A percentile compares a stretch with the other conserved stretches of the same genome.
These are phyloP conservation scores for Eurytoma californica DNA, from an alignment of 2,888 invertebrate genomes.

Conservation along the genomic window DNA sequence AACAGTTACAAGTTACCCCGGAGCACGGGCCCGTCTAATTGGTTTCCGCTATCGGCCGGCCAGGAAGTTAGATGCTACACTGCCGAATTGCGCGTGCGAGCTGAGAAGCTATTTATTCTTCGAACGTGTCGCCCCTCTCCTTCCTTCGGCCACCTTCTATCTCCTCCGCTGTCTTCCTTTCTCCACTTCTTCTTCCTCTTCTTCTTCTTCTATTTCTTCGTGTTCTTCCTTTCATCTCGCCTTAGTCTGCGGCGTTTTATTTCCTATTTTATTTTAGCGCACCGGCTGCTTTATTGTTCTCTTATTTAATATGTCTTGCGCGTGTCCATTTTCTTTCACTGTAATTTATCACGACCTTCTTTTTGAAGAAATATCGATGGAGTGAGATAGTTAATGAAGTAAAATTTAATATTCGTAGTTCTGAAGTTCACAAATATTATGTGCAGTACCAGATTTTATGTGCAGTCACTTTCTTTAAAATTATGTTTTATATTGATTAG, in stretches of 20 bases:
- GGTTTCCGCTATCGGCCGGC: slow-evolving; percentile 55
- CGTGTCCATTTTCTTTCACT: neutral
- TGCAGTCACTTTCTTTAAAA: too few relatives aligned
- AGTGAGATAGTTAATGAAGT: too few relatives aligned
- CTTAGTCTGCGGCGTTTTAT: neutral
- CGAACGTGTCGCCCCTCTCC: slow-evolving; percentile 47
- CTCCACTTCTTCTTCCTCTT: neutral
- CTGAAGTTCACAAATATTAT: too few relatives aligned
- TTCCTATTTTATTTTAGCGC: too few relatives aligned
- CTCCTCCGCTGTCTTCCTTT: too few relatives aligned
- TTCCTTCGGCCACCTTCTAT: neutral
- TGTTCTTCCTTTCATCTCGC: neutral
- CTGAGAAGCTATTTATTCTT: slow-evolving; percentile 56
- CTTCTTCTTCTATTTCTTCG: neutral
- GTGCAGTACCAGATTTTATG: too few relatives aligned
- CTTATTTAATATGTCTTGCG: neutral
- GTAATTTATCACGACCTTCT: too few relatives aligned
- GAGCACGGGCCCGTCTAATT: slow-evolving; percentile 54
- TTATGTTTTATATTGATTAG: too few relatives aligned
- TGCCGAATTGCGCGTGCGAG: slow-evolving; percentile 45
- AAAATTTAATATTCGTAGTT: too few relatives aligned
- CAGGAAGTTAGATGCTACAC: slow-evolving; percentile 51
- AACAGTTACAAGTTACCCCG: slow-evolving; percentile 56
- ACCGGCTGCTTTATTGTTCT: neutral
- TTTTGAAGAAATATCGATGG: too few relatives aligned